Percentiles rank a stretch among this genome's conserved stretches.
Evolutionary conservation across 1,140 invertebrate genomes (phyloP).

Genomic region (Anoplolepis gracilipes): DNA sequence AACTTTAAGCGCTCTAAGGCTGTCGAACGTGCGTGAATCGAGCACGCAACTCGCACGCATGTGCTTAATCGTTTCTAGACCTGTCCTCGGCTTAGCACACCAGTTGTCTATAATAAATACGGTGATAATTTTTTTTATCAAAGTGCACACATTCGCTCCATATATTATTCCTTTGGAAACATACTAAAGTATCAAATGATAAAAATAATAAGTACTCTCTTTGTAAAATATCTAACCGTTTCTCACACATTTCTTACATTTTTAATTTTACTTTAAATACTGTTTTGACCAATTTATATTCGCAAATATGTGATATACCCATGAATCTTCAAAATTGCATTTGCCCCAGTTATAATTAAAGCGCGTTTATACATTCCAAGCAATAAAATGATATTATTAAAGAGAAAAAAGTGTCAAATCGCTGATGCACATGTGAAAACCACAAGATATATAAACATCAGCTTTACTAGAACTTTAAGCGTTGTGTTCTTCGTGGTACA

Average conservation of each 20-base stretch:
- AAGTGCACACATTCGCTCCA: not conserved
- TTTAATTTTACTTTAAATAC: too few relatives aligned
- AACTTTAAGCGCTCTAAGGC: conserved; percentile 28
- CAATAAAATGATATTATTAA: too few relatives aligned
- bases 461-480: not conserved
- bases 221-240: not conserved
- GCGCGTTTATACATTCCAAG: not conserved
- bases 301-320: not conserved
- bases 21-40: conserved; percentile 53
- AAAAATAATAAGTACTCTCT: not conserved
- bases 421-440: not conserved
- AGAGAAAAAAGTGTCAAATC: not conserved
- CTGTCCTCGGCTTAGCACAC: conserved; percentile 44
- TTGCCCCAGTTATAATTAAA: not conserved
- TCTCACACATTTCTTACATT: too few relatives aligned
- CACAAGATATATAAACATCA: conserved; percentile 7
- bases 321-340: not conserved
- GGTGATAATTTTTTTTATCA: conserved; percentile 47
- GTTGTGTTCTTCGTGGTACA: not conserved
- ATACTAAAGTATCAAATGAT: not conserved
- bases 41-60: not conserved
- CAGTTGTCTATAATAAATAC: conserved; percentile 73
- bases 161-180: conserved; percentile 1
- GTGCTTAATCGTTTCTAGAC: conserved; percentile 25
- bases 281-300: not conserved